These are phyloP conservation scores for Malurus splendens DNA, from an alignment of 2,797 vertebrate species.

Conservation along the genomic window DNA sequence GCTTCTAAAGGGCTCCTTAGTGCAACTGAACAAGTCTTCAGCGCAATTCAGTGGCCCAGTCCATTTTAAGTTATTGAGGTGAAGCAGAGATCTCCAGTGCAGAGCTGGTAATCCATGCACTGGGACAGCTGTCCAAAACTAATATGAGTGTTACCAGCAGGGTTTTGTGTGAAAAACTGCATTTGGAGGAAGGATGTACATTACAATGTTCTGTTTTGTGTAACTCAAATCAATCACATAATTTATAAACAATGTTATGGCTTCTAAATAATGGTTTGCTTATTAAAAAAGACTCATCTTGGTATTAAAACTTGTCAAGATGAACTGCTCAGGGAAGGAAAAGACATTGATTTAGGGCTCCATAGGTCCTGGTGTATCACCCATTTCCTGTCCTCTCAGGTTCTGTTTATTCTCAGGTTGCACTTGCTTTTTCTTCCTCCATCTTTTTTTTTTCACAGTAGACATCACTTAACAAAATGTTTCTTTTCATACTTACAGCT, in stretches of 20 bases:
- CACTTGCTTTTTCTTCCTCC: background rate
- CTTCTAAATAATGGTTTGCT: background rate
- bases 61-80: background rate
- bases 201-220: background rate
- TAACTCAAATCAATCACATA: background rate
- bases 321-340: background rate
- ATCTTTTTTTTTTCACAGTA: background rate
- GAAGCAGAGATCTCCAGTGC: background rate
- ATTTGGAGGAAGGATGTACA: background rate
- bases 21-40: background rate
- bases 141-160: rapidly evolving
- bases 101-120: background rate
- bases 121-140: background rate
- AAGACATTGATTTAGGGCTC: background rate
- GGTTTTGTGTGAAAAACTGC: background rate
- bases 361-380: background rate
- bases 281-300: background rate
- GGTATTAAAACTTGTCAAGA: background rate
- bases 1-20: background rate
- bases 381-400: background rate
- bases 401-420: background rate
- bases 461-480: background rate
- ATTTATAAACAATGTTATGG: background rate
- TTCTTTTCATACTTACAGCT: background rate
- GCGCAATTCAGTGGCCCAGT: background rate